Conservation (phyloP, 2,113 vertebrate genomes). For the Anthoscopus minutus region DNA sequence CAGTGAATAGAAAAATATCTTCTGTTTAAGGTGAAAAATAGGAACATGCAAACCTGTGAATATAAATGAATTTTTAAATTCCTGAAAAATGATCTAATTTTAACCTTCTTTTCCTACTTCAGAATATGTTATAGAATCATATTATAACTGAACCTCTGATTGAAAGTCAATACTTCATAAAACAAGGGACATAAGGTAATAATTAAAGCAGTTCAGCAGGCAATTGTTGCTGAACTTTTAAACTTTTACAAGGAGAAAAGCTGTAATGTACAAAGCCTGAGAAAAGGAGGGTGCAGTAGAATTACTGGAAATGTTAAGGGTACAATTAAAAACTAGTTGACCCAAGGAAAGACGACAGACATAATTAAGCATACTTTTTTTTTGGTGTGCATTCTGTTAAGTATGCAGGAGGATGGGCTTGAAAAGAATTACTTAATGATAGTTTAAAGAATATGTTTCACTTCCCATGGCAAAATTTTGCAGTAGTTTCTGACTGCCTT, state of each 20-base stretch:
- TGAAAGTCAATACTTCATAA: slow-evolving; percentile 25
- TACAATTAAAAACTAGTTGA: slow-evolving; percentile 6
- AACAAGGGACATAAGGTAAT: neutral
- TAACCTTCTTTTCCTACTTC: neutral
- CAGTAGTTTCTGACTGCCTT: neutral
- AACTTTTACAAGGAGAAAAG: neutral
- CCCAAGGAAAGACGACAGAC: neutral
- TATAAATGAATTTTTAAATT: neutral
- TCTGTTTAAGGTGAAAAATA: neutral
- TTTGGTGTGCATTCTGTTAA: neutral
- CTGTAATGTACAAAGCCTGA: neutral
- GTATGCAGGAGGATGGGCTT: neutral
- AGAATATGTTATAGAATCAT: neutral
- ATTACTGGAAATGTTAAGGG: slow-evolving; percentile 40
- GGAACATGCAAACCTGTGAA: neutral
- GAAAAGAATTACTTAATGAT: slow-evolving; percentile 2
- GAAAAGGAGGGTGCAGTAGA: neutral
- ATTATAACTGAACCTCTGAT: neutral
- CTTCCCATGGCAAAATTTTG: neutral
- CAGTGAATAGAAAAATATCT: neutral
- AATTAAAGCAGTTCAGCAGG: slow-evolving; percentile 7
- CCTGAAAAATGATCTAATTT: neutral
- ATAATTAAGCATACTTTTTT: slow-evolving; percentile 1
- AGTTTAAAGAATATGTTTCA: neutral
- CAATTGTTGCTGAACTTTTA: slow-evolving; percentile 25